These are phyloP conservation scores for Solen grandis DNA, from an alignment of 1,140 invertebrate genomes.

Conservation along the genomic window DNA sequence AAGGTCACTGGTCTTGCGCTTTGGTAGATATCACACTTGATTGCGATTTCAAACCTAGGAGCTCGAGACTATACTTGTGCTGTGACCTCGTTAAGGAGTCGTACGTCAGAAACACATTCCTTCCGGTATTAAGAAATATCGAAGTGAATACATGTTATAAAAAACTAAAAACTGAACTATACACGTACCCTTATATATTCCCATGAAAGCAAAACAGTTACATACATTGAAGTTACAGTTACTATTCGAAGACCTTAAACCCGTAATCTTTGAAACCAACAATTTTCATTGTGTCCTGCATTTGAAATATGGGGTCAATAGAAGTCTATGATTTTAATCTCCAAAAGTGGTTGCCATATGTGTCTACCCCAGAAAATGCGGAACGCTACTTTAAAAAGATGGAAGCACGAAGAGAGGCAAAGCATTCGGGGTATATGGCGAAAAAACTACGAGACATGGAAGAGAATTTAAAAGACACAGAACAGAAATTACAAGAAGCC, in stretches of 20 bases:
- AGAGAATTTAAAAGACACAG: too few relatives aligned
- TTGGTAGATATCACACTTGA: neutral
- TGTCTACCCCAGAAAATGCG: conserved; percentile 35
- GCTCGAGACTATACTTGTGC: conserved; percentile 7
- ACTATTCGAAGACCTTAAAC: conserved; percentile 1
- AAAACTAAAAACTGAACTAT: neutral
- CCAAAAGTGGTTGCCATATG: conserved; percentile 38
- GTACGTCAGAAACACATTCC: neutral
- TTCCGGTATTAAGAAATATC: neutral
- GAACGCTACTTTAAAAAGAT: conserved; percentile 29
- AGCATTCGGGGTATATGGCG: conserved; percentile 25
- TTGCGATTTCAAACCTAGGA: neutral
- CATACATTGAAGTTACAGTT: neutral
- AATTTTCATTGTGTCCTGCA: neutral
- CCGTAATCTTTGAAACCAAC: neutral
- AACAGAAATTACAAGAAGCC: neutral
- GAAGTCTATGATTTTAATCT: conserved; percentile 36
- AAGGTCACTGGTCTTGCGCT: too few relatives aligned
- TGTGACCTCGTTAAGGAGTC: neutral
- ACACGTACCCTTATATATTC: too few relatives aligned
- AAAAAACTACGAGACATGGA: conserved; percentile 11
- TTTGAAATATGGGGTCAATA: conserved; percentile 43
- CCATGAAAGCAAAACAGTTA: too few relatives aligned
- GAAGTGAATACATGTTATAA: neutral
- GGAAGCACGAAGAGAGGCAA: conserved; percentile 4